Evolutionary conservation across 2,888 invertebrate species (phyloP), one percentile per base, ranked within the genome.

Genomic region (Apamea crenata): DNA sequence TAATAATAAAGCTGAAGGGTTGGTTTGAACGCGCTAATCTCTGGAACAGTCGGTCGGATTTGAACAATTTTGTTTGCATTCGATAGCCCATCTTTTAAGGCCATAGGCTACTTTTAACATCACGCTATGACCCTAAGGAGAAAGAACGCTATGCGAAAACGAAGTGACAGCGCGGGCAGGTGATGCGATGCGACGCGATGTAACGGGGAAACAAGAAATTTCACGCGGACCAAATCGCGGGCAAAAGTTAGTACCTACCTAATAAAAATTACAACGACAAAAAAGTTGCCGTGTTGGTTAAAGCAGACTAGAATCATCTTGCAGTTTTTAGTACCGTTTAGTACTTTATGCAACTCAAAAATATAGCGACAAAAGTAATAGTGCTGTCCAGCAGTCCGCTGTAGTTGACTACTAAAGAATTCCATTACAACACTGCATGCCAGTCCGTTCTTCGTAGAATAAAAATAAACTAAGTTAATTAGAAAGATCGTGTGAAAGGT

Each of bases 341-440:
- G 68, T 72, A 69, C 68, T 73, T 84, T 65, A 74, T 50, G 40
- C 29, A 53, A 66, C 56, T 67, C 25, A 69, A 86, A 80, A 75
- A 69, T 14, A 65, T 63, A 50, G 67, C 47, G 50, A 25, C 18
- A 74, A 76, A 77, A 81, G 47, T 77, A 83, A 74, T 53, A 59
- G 67, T 61, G 65, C 44, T 44, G 68, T 47, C 29, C 53, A 56
- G 86, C 67, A 2, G 67, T 65, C 44, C 8, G 59, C 61, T 77
- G 67, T 63, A 81, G 81, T 74, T 50, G 63, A 70, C 87, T 79
- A 76, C 74, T 82, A 77, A 74, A 86, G 67, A 82, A 88, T 78
- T 86, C 88, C 83, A 88, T 86, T 86, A 88, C 67, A 77, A 56
- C 75, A 50, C 74, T 70, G 79, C 77, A 82, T 66, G 29, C 75